Evolutionary conservation across 2,888 invertebrate species (phyloP), one percentile per base, ranked within the genome.

Genomic region (Drosophila maculinotata): DNA sequence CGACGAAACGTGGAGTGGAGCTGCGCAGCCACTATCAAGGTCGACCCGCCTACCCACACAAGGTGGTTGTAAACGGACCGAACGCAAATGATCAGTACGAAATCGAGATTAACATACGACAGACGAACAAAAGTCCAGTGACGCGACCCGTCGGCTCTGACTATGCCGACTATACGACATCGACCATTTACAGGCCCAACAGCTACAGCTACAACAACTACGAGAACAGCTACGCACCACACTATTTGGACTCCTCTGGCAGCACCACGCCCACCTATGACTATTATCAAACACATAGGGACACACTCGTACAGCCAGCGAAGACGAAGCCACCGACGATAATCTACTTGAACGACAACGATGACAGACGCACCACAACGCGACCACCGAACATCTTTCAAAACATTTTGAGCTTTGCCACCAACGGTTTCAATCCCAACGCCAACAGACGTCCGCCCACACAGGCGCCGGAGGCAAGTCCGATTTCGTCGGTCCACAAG

Each of bases 41-140:
- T 15, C 62, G 81, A 70, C 88, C 88, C 3, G 65, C 70, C 3
- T 86, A 90, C 31, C 90, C 89, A 1, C 90, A 90, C 33, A 90
- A 91, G 60, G 80, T 91, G 8, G 62, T 90, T 14, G 77, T 91
- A 0, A 88, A 88, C 48, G 84, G 89, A 62, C 87, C 89, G 0
- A 85, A 83, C 30, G 62, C 89, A 4, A 76, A 36, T 1, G 89
- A 90, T 53, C 90, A 90, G 25, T 92, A 91, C 64, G 91, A 92
- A 77, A 92, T 92, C 28, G 92, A 92, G 76, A 92, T 92, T 5
- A 92, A 91, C 52, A 92, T 92, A 41, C 69, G 90, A 77, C 91
- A 90, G 62, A 89, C 90, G 3, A 90, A 90, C 56, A 89, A 89
- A 53, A 84, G 68, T 28, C 79, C 81, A 42, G 33, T 51, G 14